Evolutionary conservation across 2,888 invertebrate genomes (phyloP), one percentile per base, ranked within the genome.

Genomic region (Muscina levida): DNA sequence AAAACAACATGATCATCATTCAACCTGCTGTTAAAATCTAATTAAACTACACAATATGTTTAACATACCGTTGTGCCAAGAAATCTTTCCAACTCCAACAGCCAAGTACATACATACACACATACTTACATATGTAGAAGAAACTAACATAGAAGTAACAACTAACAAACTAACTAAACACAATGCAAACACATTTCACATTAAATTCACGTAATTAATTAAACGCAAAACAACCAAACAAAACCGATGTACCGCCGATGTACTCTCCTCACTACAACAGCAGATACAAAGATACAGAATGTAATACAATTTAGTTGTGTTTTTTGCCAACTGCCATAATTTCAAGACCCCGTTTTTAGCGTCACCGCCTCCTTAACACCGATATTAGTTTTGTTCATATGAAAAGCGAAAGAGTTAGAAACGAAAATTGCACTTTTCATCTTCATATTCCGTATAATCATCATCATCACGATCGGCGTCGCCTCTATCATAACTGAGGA

Each of bases 141-240:
- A n/a, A n/a, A n/a, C n/a, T n/a, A n/a, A n/a, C n/a, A n/a, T n/a
- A n/a, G n/a, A n/a, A n/a, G n/a, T n/a, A n/a, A n/a, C n/a, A n/a
- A n/a, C n/a, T n/a, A n/a, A n/a, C n/a, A n/a, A n/a, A 74, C 39
- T 44, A 62, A 37, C 66, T n/a, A 1, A 24, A 66, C 24, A 42
- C 31, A 31, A 31, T 31, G 31, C 31, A 31, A 31, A 31, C 56
- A 39, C 67, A 48, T 57, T 85, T 83, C 83, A 84, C 82, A 82
- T 84, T 84, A 83, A 85, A 84, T 84, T 83, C 84, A 83, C 84
- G 85, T 87, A 86, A 87, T 84, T 85, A 83, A 84, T 84, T 73
- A 53, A 70, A 77, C 46, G 37, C 44, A 65, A 53, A 73, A 62
- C 22, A 17, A 46, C 53, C 19, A 53, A n/a, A n/a, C n/a, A n/a